These are phyloP conservation scores for Hydrolagus colliei DNA, from an alignment of 2,797 vertebrate genomes.

Conservation along the genomic window DNA sequence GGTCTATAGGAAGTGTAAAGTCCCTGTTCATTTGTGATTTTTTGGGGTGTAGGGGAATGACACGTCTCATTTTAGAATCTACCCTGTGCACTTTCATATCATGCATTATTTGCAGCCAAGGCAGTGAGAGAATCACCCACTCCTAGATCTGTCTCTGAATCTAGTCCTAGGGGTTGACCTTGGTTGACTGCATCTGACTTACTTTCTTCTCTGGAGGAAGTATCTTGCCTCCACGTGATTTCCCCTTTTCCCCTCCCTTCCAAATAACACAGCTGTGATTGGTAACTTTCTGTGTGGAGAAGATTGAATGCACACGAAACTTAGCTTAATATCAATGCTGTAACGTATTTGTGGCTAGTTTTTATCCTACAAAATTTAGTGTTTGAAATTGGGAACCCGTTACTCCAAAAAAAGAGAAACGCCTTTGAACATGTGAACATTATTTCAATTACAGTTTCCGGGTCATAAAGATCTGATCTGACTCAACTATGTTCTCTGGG, in stretches of 20 bases:
- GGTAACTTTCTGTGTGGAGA: no score
- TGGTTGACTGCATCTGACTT: background rate
- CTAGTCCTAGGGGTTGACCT: no score
- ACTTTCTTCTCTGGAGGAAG: no score
- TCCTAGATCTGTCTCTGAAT: background rate
- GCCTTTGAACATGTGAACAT: background rate
- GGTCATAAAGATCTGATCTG: no score
- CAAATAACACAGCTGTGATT: background rate
- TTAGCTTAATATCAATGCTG: background rate
- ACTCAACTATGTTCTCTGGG: background rate
- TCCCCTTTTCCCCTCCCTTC: background rate
- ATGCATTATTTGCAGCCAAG: no score
- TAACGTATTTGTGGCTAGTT: background rate
- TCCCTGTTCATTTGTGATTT: background rate
- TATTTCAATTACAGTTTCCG: background rate
- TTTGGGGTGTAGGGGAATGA: background rate
- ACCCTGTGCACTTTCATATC: no score
- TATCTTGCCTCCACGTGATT: background rate
- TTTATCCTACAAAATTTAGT: background rate
- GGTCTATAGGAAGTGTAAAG: no score
- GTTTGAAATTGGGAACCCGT: background rate
- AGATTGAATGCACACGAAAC: background rate
- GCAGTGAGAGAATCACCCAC: no score
- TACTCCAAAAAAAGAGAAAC: background rate
- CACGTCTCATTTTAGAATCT: no score